Base-by-base conservation (phyloP, 23 tunicate genomes). In the Trididemnum miniatum region DNA sequence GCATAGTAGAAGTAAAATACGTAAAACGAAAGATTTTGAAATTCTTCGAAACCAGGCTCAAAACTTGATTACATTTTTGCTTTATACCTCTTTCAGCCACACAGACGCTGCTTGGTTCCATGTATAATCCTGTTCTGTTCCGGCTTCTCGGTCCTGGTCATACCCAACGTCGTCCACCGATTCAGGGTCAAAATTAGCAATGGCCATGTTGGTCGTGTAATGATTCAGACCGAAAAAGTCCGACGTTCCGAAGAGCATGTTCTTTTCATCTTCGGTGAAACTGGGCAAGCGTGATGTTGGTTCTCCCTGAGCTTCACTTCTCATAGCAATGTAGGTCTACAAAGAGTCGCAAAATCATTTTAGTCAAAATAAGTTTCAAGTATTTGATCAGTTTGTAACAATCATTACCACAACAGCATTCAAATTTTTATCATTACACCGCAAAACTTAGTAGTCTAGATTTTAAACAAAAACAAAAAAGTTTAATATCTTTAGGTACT, bases 161-260 rank as follows among this genome's bases (percentile, higher is more conserved):
- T 85, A 86, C 9, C 91, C 65, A 1, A 80, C 87, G 1, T 36
- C 72, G 31, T 65, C 39, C 2, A 84, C 34, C 1, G 34, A 29
- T 3, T 57, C 71, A 31, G 84, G 83, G 27, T 79, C 60, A 63
- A 78, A 95, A 35, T 75, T 51, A 27, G 87, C 75, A 60, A n/a
- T 83, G 23, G 89, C 84, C 40, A 95, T 57, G 59, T 71, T 76
- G 37, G 96, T 83, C 0, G 99, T 95, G 86, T 95, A 95, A 60
- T 87, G 92, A 52, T 95, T 95, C 0, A 95, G 65, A 12, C 97
- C 97, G 78, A 92, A 95, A 77, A 95, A 95, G 64, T 95, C 99
- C 22, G 92, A 71, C 22, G 96, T 63, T 78, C 89, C 92, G 28
- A 22, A 2, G 35, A 86, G 83, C 60, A 82, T 27, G 18, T 24